Evolutionary conservation across 2,113 vertebrate genomes (phyloP), one percentile per base, ranked within the genome.

Genomic region (Plectropomus leopardus): DNA sequence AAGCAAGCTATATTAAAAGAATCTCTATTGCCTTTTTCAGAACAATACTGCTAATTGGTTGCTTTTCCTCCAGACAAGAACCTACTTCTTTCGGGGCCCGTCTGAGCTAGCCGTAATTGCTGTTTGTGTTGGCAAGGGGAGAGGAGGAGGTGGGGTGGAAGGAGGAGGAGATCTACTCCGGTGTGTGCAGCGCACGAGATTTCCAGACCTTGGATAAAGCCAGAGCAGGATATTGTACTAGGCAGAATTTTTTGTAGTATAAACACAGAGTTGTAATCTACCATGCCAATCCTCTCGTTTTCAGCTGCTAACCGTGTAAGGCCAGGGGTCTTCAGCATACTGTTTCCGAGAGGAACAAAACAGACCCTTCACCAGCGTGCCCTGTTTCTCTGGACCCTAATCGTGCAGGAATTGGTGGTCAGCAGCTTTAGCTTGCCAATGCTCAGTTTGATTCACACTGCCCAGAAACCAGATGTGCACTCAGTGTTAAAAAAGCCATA

Each of bases 81-180:
- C 95, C 88, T 95, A 94, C 95, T 96, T 96, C 95, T 96, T 96
- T 93, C 84, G 94, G 90, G 92, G 94, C 93, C 94, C 94, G 95
- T 96, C 95, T 96, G 93, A 93, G 93, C 93, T 86, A 63, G 90
- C 92, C 92, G 30, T 97, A 97, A 98, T 96, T 96, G 92, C 92
- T 97, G 96, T 97, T 98, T 97, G 93, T 96, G 90, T 97, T 97
- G 97, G 96, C 96, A 82, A 78, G 81, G 87, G 19, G 32, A 72
- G 72, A 81, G 61, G 84, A 87, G 89, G 91, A 89, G 90, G 90
- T 86, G 87, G 86, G 84, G 81, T 84, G 70, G 80, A 59, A 78
- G 83, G 32, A 55, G 86, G 85, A 83, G 92, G 88, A 90, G 91
- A 95, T 94, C 92, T 92, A 82, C 88, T 94, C 93, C 93, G 93